Evolutionary conservation across 2,797 vertebrate genomes (phyloP).

Genomic region (Epinephelus awoara): DNA sequence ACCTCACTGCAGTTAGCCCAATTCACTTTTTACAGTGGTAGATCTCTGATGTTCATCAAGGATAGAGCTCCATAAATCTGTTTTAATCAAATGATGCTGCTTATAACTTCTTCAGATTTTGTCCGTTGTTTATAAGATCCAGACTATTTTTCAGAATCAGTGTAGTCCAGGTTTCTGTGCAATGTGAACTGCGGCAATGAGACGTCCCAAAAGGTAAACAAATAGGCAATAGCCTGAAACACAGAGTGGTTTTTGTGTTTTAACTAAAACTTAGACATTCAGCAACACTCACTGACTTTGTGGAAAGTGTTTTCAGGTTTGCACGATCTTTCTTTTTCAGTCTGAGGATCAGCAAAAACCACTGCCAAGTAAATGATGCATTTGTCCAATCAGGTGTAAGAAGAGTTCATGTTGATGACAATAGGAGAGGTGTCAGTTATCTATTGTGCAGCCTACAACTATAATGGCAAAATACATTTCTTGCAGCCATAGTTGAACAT

Average conservation of each 20-base stretch:
- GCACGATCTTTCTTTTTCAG: background rate
- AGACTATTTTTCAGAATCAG: background rate
- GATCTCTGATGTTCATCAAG: no score
- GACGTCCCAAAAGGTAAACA: background rate
- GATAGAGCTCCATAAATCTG: no score
- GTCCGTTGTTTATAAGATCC: background rate
- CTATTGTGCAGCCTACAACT: background rate
- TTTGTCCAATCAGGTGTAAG: background rate
- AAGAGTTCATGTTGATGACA: background rate
- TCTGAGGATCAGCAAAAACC: background rate
- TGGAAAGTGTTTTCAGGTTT: background rate
- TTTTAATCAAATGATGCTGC: no score
- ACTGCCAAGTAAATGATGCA: background rate
- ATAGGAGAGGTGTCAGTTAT: background rate
- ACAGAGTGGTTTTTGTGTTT: background rate
- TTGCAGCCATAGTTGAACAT: background rate
- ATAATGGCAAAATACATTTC: background rate
- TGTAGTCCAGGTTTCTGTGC: background rate
- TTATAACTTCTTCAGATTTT: no score
- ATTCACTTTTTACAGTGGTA: no score
- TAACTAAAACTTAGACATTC: background rate
- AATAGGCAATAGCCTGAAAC: background rate
- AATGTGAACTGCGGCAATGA: background rate
- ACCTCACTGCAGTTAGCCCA: no score
- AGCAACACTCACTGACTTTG: background rate